Conservation (phyloP, 2,797 vertebrate genomes). For the Spheniscus humboldti region DNA sequence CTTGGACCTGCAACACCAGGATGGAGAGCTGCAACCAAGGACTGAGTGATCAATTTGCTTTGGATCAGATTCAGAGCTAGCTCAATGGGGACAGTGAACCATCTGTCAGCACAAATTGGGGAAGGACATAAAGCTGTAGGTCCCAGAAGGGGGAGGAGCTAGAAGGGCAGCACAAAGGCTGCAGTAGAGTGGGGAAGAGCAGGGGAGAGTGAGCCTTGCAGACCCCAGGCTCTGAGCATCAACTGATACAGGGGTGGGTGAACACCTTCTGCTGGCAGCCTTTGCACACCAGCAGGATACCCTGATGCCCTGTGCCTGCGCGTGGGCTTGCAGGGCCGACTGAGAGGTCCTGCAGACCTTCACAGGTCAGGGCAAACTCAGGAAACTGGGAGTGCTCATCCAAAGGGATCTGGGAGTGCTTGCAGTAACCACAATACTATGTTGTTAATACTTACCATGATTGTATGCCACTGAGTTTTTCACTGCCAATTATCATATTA, state of each 20-base stretch:
- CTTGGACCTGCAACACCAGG: not conserved
- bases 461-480: not conserved
- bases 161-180: not conserved
- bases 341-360: not conserved
- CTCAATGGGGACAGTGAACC: not conserved
- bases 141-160: not conserved
- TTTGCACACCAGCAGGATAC: not conserved
- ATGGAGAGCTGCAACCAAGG: not conserved
- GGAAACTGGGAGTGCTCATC: not conserved
- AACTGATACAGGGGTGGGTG: accelerated
- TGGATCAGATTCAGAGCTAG: not conserved
- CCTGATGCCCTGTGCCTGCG: not conserved
- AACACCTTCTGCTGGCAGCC: not conserved
- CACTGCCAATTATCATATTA: not conserved
- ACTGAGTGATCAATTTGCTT: not conserved
- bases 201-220: not conserved
- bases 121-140: not conserved
- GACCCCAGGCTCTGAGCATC: not conserved
- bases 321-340: not conserved
- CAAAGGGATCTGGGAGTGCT: not conserved
- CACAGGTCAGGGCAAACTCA: not conserved
- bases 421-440: not conserved
- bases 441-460: accelerated
- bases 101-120: not conserved
- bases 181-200: too few relatives aligned